phyloP scores from a whole-genome alignment of 2,113 vertebrate genomes.

The Edolisoma coerulescens region DNA sequence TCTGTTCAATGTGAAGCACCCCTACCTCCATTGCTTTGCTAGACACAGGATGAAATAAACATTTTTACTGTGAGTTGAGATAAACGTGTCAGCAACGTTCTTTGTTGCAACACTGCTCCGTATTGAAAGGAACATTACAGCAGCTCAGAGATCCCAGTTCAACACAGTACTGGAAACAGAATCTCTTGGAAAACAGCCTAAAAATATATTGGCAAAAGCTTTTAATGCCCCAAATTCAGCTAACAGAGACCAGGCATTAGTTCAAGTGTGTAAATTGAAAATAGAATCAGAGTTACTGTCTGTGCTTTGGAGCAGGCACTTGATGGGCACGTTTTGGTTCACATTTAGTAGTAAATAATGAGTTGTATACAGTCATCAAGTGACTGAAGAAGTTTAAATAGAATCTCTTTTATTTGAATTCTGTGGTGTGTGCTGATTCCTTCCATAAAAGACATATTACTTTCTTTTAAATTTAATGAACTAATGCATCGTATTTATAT shows the following conservation, averaged over 20 bases:
- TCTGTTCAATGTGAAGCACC: not conserved
- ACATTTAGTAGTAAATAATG: not conserved
- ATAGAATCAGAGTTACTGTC: not conserved
- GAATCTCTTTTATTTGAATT: not conserved
- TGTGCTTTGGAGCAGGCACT: not conserved
- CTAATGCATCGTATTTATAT: not conserved
- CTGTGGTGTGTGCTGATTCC: not conserved
- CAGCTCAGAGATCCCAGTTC: not conserved
- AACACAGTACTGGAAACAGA: not conserved
- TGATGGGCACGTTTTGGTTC: not conserved
- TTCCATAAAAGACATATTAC: not conserved
- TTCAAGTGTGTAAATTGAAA: not conserved
- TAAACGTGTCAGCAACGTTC: not conserved
- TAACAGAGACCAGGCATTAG: not conserved
- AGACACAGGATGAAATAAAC: not conserved
- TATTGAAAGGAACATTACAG: not conserved
- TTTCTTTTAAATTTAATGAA: not conserved
- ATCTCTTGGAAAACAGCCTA: not conserved
- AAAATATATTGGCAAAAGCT: not conserved
- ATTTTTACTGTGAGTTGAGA: not conserved
- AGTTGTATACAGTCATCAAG: not conserved
- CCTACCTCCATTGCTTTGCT: not conserved
- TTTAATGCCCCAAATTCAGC: not conserved
- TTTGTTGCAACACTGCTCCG: accelerated
- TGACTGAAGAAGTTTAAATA: not conserved